Base-by-base conservation (phyloP, 2,113 vertebrate species). In the Varanus salvator region DNA sequence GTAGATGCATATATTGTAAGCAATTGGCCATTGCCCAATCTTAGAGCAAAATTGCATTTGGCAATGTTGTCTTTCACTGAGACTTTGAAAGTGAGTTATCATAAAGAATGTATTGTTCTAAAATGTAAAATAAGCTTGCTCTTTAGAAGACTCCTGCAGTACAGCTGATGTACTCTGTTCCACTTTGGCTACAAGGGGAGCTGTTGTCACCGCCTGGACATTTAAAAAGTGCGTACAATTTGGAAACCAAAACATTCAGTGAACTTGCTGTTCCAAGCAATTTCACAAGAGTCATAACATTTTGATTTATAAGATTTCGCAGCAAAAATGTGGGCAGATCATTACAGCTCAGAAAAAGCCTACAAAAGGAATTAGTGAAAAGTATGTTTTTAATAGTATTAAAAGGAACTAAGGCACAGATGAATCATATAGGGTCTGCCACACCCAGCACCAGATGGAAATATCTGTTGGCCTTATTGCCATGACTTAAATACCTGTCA, bases 11-110 rank as follows among this genome's bases (percentile, higher is more conserved):
- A 88, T 81, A 60, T 66, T 72, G 82, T 84, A 75, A 94, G 92
- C 87, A 91, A 86, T 87, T 77, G 27, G 75, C 85, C 83, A 48
- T 34, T 93, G 81, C 64, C 90, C 87, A 88, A 80, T 64, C 52
- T 50, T 80, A 76, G 75, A 31, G 87, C 44, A 90, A 88, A 93
- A 91, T 85, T 64, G 82, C 64, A 89, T 75, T 82, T 82, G 85
- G 90, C 92, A 93, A 90, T 7, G 44, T 57, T 78, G 78, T 68
- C 60, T 90, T 60, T 76, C 38, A 34, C 8, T 57, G 23, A 27
- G 38, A 68, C 64, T 54, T 72, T 57, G 69, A 52, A 64, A 89
- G 38, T 76, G 68, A 91, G 54, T 14, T 87, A 3, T 85, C 81
- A 82, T 81, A 89, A 44, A 29, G 27, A 71, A n/a, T 50, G 1